A percentile compares a stretch with the other conserved stretches of the same genome.
Conservation (phyloP, 2,797 vertebrate species). For the Hippocampus kuda region DNA sequence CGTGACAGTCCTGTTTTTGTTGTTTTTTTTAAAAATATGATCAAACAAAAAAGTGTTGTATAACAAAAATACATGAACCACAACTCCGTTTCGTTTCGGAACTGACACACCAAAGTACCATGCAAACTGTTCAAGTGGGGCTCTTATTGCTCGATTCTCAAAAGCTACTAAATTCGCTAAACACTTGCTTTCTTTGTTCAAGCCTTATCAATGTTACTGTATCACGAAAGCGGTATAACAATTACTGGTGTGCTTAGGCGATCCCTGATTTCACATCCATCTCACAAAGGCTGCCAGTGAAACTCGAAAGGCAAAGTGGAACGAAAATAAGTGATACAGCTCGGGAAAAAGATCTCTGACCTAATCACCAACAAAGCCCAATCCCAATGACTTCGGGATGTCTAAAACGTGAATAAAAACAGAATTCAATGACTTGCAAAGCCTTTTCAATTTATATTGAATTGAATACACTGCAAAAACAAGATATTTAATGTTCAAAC, state of each 20-base stretch:
- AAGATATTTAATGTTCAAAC: too few relatives aligned
- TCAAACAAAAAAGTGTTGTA: not conserved
- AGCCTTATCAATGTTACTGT: not conserved
- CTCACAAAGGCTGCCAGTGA: conserved; percentile 1
- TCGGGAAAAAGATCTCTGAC: not conserved
- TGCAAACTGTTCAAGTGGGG: conserved; percentile 26
- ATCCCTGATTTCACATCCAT: not conserved
- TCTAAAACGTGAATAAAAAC: too few relatives aligned
- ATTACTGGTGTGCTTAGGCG: not conserved
- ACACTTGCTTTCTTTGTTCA: not conserved
- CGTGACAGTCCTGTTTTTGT: not conserved
- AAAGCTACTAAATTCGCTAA: not conserved
- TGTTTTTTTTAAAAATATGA: not conserved
- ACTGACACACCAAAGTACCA: conserved; percentile 30
- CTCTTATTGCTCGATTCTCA: conserved; percentile 13
- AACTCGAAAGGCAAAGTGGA: not conserved
- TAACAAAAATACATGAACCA: conserved; percentile 8
- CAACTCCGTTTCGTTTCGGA: conserved; percentile 28
- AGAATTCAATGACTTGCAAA: too few relatives aligned
- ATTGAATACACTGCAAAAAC: too few relatives aligned
- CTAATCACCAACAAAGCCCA: not conserved
- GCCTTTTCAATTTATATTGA: too few relatives aligned
- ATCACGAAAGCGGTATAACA: not conserved
- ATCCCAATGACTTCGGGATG: too few relatives aligned
- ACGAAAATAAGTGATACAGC: not conserved